Evolutionary conservation across 1,140 invertebrate genomes (phyloP), one percentile per base, ranked within the genome.

Genomic region (Heliothis subflexa): DNA sequence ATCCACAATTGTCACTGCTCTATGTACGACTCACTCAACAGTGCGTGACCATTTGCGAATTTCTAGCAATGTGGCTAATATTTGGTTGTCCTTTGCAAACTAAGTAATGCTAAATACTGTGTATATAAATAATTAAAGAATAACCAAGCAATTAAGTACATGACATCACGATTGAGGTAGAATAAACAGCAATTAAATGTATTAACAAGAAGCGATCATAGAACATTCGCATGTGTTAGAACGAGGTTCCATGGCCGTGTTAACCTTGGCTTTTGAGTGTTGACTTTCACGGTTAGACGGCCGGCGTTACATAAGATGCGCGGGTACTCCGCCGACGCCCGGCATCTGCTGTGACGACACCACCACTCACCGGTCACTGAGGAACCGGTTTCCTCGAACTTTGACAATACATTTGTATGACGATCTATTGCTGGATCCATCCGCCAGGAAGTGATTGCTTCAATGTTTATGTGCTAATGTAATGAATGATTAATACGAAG

Each of bases 211-310:
- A 85, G 87, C 87, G 83, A 85, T 89, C 83, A 84, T 88, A 85
- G 88, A 89, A 88, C 86, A 88, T 91, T 93, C 87, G 89, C 91
- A 89, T 91, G 86, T 91, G 88, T 87, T 84, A 83, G 86, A 85
- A 70, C 84, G 85, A 88, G 86, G 85, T 85, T 86, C 88, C 88
- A 91, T 86, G 93, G 93, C 88, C 91, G 81, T 83, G 88, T 79
- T 92, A 92, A 94, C 93, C 93, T 94, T 94, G 93, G 92, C 92
- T 94, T 92, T 93, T 93, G 93, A 94, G 90, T 87, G 92, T 91
- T 86, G 89, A 94, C 93, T 94, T 94, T 94, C 93, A 94, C 92
- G 93, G 92, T 94, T 93, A 93, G 92, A 91, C 91, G 89, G 88
- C 79, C 89, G 89, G 70, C 81, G 86, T 93, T 93, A 93, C 90